Conservation (phyloP, 2,888 invertebrate genomes). For the Dryococelus australis region DNA sequence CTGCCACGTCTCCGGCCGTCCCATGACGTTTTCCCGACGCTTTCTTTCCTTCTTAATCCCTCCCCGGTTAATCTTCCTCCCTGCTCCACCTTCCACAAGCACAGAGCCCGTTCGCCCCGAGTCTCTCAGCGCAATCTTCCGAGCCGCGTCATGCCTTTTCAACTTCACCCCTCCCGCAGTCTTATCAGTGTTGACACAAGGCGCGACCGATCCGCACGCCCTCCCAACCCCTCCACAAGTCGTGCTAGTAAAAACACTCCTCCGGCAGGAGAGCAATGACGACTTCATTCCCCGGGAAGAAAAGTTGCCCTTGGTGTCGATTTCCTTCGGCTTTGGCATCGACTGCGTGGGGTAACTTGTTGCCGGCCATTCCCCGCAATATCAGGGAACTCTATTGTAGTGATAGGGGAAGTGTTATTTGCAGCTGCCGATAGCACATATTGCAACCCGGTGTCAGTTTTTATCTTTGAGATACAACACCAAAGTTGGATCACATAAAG, state of each 20-base stretch:
- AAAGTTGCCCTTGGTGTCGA: background rate
- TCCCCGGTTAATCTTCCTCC: background rate
- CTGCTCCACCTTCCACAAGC: background rate
- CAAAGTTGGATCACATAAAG: no score
- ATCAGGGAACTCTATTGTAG: no score
- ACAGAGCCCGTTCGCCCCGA: background rate
- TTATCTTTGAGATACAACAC: no score
- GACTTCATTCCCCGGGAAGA: slow-evolving; percentile 16
- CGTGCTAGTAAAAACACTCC: background rate
- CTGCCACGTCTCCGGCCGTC: no score
- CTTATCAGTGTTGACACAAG: slow-evolving; percentile 16
- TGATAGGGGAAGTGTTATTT: no score
- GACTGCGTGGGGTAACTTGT: background rate
- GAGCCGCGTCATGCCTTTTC: background rate
- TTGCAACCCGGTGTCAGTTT: no score
- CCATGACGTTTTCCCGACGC: background rate
- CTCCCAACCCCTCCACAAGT: background rate
- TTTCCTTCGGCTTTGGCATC: background rate
- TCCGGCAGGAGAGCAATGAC: background rate
- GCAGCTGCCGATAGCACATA: no score
- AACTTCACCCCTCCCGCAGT: slow-evolving; percentile 4
- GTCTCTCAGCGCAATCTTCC: background rate
- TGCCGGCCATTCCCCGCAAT: no score
- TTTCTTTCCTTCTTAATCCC: background rate
- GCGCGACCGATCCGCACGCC: background rate